phyloP scores from a whole-genome alignment of 2,113 vertebrate species.

The Colistium nudipinnis region DNA sequence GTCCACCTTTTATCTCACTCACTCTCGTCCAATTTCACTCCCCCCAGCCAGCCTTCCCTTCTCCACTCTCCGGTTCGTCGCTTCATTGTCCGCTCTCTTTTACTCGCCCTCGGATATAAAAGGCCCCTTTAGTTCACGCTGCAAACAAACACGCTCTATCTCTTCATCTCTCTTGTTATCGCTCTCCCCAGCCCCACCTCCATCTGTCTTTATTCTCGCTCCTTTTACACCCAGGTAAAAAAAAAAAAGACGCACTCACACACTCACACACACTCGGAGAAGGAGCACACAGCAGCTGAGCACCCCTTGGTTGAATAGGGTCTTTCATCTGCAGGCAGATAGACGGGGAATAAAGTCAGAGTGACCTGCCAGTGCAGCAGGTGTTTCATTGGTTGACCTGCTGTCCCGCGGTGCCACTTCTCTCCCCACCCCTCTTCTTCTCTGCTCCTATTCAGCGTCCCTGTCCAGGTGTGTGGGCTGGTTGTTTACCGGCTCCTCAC shows the following conservation, averaged over 20 bases:
- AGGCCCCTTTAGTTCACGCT: slow-evolving; percentile 62
- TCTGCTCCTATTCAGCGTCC: slow-evolving; percentile 41
- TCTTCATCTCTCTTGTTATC: slow-evolving; percentile 33
- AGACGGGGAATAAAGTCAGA: slow-evolving; percentile 65
- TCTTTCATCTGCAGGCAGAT: slow-evolving; percentile 76
- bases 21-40: slow-evolving; percentile 32
- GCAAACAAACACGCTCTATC: slow-evolving; percentile 63
- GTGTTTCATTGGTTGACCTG: slow-evolving; percentile 76
- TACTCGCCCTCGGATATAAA: slow-evolving; percentile 52
- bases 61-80: slow-evolving; percentile 40
- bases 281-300: slow-evolving; percentile 70
- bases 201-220: slow-evolving; percentile 44
- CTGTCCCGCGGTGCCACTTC: slow-evolving; percentile 43
- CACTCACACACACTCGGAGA: slow-evolving; percentile 1
- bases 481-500: slow-evolving; percentile 56
- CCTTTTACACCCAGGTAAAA: slow-evolving; percentile 28
- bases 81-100: slow-evolving; percentile 36
- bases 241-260: slow-evolving; percentile 7
- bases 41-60: slow-evolving; percentile 17
- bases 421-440: slow-evolving; percentile 35
- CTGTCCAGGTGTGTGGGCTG: slow-evolving; percentile 72
- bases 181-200: slow-evolving; percentile 32
- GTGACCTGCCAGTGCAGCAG: slow-evolving; percentile 75
- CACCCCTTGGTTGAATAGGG: slow-evolving; percentile 71
- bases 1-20: slow-evolving; percentile 64